These are phyloP conservation scores for Dichetophora obliterata DNA, from an alignment of 2,888 invertebrate genomes.

Conservation along the genomic window DNA sequence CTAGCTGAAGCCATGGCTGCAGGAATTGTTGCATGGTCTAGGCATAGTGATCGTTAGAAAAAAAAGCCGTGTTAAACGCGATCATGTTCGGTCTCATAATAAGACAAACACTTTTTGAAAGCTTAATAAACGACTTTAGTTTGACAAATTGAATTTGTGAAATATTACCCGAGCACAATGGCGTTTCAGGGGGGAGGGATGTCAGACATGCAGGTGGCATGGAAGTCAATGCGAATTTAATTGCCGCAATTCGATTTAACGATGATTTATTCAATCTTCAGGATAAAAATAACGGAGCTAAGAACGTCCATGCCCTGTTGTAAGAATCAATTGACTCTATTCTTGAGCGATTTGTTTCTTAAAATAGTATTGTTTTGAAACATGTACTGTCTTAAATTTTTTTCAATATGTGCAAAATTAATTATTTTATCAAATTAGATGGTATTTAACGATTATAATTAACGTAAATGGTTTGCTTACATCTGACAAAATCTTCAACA, in stretches of 20 bases:
- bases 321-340: too few species aligned
- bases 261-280: neutral
- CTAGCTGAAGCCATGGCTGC: neutral
- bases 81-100: slow-evolving; percentile 34
- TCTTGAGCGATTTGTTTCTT: too few species aligned
- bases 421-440: too few species aligned
- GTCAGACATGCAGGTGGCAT: neutral
- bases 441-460: too few species aligned
- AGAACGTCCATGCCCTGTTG: too few species aligned
- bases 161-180: slow-evolving; percentile 25
- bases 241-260: slow-evolving; percentile 23
- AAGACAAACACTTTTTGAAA: slow-evolving; percentile 38
- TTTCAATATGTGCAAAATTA: too few species aligned
- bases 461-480: too few species aligned
- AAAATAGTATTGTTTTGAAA: too few species aligned
- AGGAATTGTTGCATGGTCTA: neutral
- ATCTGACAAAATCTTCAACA: too few species aligned
- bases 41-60: neutral
- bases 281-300: too few species aligned
- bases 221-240: slow-evolving; percentile 22
- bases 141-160: slow-evolving; percentile 40
- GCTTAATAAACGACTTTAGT: slow-evolving; percentile 33
- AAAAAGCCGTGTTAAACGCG: slow-evolving; percentile 34
- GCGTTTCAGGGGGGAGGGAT: neutral
- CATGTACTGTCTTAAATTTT: too few species aligned